Percentiles rank a stretch among this genome's conserved stretches.
Conservation (phyloP, 2,888 invertebrate genomes). For the Acanthococcus lagerstroemiae region DNA sequence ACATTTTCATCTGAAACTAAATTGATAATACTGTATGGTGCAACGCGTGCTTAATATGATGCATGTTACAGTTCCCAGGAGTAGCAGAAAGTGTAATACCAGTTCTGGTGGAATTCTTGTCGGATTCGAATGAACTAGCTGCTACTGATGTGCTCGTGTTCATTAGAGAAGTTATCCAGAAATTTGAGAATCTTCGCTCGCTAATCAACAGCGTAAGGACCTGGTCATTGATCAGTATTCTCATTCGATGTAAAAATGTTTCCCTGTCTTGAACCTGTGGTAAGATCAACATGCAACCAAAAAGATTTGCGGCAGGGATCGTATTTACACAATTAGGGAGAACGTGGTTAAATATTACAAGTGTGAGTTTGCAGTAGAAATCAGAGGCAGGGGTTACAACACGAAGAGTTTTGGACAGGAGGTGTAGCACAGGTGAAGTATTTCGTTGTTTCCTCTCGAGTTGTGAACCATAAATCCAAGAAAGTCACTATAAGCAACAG, state of each 20-base stretch:
- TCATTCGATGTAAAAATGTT: neutral
- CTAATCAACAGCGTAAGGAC: conserved; percentile 65
- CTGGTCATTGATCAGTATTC: neutral
- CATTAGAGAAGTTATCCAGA: conserved; percentile 90
- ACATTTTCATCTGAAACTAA: neutral
- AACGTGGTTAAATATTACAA: too few relatives aligned
- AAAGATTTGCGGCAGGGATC: too few relatives aligned
- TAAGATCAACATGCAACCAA: too few relatives aligned
- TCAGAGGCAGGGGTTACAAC: too few relatives aligned
- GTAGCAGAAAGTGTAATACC: conserved; percentile 90
- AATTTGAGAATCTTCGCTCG: conserved; percentile 69
- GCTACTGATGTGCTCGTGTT: conserved; percentile 91
- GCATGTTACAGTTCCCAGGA: conserved; percentile 62
- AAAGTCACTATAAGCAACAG: too few relatives aligned
- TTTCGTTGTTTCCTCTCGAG: too few relatives aligned
- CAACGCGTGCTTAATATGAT: neutral
- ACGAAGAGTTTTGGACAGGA: too few relatives aligned
- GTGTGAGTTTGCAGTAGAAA: too few relatives aligned
- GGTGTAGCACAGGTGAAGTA: too few relatives aligned
- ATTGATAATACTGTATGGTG: neutral
- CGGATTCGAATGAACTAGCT: conserved; percentile 78
- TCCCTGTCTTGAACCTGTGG: too few relatives aligned
- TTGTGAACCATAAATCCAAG: too few relatives aligned
- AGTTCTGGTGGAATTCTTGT: conserved; percentile 84
- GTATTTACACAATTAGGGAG: too few relatives aligned